Evolutionary conservation across 2,888 invertebrate genomes (phyloP).

Genomic region (Incurvaria masculella): DNA sequence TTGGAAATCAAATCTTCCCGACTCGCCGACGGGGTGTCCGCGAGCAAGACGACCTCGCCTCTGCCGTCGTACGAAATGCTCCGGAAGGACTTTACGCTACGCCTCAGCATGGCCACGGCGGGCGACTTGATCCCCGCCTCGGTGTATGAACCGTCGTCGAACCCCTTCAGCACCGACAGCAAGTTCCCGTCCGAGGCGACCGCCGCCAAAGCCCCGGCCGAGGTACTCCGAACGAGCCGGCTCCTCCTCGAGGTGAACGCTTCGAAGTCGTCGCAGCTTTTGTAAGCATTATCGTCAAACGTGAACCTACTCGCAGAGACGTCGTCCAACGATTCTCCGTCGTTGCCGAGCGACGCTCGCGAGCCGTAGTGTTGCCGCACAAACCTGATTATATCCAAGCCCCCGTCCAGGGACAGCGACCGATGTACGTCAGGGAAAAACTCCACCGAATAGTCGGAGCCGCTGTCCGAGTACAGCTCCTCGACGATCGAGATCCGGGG

Average conservation of each 20-base stretch:
- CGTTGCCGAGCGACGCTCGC: background rate
- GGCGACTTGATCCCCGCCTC: background rate
- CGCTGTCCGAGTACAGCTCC: no score
- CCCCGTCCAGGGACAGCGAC: constrained; percentile 40
- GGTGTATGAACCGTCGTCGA: background rate
- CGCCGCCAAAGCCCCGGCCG: background rate
- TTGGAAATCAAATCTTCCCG: background rate
- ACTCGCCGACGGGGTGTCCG: background rate
- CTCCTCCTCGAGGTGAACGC: background rate
- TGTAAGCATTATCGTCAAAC: background rate
- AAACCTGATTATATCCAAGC: constrained; percentile 36
- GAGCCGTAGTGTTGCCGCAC: constrained; percentile 19
- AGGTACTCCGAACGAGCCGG: background rate
- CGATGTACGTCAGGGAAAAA: constrained; percentile 36
- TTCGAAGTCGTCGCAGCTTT: background rate
- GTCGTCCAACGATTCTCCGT: constrained; percentile 16
- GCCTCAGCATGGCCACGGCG: background rate
- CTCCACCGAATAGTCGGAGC: no score
- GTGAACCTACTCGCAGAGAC: background rate
- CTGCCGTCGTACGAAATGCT: background rate
- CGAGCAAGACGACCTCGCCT: background rate
- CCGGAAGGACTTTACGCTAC: background rate
- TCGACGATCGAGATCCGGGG: no score
- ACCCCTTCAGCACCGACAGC: background rate
- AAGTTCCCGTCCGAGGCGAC: background rate